Evolutionary conservation across 2,113 vertebrate species (phyloP), one percentile per base, ranked within the genome.

Genomic region (Fulmarus glacialis): DNA sequence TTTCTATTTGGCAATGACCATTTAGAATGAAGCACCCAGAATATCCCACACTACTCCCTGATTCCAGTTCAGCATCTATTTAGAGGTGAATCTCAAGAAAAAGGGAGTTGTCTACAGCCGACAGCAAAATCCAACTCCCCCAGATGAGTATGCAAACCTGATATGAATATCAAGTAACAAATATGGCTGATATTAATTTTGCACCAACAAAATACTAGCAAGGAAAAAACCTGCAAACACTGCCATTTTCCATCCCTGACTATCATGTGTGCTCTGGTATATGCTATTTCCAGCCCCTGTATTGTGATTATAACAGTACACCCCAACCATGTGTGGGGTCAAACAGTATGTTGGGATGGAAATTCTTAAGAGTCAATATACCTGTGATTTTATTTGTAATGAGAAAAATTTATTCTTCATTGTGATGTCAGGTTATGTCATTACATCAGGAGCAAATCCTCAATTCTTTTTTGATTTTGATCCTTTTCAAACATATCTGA

Each of bases 261-360:
- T 48, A 5, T 36, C 23, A 24, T 4, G 2, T 17, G 11, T 60
- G 5, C 43, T 72, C 48, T 68, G 32, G 55, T 7, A 23, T 10
- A 29, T 10, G 15, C 7, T 67, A 34, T 56, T 92, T 84, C 52
- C 29, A 75, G 5, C 9, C 13, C 11, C 11, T 14, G 1, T 42
- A 17, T 16, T 36, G 43, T 18, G 18, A 50, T 52, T 58, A 4
- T n/a, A 62, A 63, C 7, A 12, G 50, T 22, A 50, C 12, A 50
- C 3, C 7, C 17, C 22, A 78, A 15, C 1, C 2, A 12, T 0
- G 0, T 12, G 3, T 63, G 12, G 12, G 13, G 11, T 63, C 50
- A 74, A 74, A 10, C 4, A 78, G 36, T 6, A 47, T 0, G 0
- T 7, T 18, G 17, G 27, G 26, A 55, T 29, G 5, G 36, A 87